phyloP scores from a whole-genome alignment of 2,888 invertebrate species.

The Reticulitermes lucifugus region DNA sequence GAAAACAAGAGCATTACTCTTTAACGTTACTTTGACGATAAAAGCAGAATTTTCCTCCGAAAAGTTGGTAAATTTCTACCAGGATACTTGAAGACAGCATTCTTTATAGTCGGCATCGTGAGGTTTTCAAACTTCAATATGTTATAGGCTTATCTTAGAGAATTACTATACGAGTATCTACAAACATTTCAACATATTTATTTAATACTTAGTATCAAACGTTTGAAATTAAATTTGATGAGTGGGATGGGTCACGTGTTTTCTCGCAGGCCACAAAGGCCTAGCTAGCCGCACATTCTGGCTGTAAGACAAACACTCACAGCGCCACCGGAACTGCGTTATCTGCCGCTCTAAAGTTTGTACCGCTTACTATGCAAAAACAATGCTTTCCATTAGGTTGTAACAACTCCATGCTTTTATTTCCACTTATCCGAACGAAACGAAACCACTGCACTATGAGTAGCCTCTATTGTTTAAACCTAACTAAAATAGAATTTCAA shows the following conservation, averaged over 20 bases:
- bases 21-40: too few species aligned
- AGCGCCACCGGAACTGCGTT: conserved; percentile 7
- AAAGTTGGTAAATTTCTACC: too few species aligned
- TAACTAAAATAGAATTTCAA: conserved; percentile 24
- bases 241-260: neutral
- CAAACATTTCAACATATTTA: neutral
- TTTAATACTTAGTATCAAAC: neutral
- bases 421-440: conserved; percentile 37
- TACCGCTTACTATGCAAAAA: conserved; percentile 36
- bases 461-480: conserved; percentile 5
- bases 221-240: conserved; percentile 36
- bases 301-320: conserved; percentile 28
- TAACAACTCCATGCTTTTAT: conserved; percentile 41
- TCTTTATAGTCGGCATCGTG: too few species aligned
- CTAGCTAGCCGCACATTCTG: conserved; percentile 2
- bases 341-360: conserved; percentile 5
- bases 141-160: too few species aligned
- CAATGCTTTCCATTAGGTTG: conserved; percentile 36
- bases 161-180: too few species aligned
- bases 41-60: too few species aligned
- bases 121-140: too few species aligned
- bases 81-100: too few species aligned
- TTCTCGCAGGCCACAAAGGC: conserved; percentile 24
- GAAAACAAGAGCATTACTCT: too few species aligned
- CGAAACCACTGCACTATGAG: conserved; percentile 13